Evolutionary conservation across 2,113 vertebrate species (phyloP).

Genomic region (Phyllostomus discolor): DNA sequence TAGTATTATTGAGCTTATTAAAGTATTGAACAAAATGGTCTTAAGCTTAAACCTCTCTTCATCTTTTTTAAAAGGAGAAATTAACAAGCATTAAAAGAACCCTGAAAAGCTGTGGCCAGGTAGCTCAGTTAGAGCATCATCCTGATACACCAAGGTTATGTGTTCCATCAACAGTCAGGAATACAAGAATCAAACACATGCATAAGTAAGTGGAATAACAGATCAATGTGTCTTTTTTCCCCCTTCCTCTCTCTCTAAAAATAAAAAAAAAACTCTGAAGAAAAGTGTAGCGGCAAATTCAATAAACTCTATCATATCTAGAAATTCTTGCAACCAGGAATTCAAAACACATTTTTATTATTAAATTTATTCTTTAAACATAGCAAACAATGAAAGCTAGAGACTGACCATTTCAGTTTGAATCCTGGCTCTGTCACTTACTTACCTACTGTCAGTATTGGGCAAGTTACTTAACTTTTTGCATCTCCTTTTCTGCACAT

Average conservation of each 20-base stretch:
- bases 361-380: background rate
- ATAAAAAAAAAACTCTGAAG: background rate
- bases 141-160: too few species aligned
- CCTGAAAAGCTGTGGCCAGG: background rate
- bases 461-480: background rate
- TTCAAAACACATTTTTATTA: slow-evolving; percentile 18
- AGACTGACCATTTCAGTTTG: background rate
- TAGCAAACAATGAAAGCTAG: background rate
- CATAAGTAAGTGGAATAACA: too few species aligned
- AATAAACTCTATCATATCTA: background rate
- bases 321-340: background rate
- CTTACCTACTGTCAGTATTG: background rate
- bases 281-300: background rate
- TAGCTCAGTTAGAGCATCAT: too few species aligned
- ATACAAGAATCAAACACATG: too few species aligned
- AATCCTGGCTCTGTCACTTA: background rate
- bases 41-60: slow-evolving; percentile 15
- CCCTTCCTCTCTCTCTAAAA: too few species aligned
- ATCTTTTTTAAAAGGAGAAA: background rate
- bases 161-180: too few species aligned
- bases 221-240: too few species aligned
- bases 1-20: background rate
- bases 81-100: slow-evolving; percentile 4
- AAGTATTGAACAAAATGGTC: background rate
- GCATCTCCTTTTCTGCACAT: background rate